Evolutionary conservation across 2,888 invertebrate species (phyloP).

Genomic region (Tethea ocularis): DNA sequence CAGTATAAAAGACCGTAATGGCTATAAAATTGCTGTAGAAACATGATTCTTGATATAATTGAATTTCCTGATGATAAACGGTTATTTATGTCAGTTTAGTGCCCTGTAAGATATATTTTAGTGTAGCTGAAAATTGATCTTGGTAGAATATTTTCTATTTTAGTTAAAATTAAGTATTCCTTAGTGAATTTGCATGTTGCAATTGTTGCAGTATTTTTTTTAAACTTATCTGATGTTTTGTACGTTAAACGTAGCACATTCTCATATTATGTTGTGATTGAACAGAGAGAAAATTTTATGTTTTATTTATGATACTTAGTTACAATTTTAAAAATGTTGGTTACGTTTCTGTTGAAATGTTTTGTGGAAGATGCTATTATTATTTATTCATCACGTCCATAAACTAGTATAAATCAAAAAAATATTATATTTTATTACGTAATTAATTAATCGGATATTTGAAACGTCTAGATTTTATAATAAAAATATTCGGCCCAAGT

Average conservation of each 20-base stretch:
- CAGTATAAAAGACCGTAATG: background rate
- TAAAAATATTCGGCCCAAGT: background rate
- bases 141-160: background rate
- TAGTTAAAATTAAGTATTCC: background rate
- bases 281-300: background rate
- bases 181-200: background rate
- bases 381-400: too few species aligned
- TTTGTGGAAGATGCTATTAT: background rate
- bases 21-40: background rate
- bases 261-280: background rate
- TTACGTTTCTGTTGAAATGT: too few species aligned
- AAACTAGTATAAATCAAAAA: background rate
- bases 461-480: background rate
- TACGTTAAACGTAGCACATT: constrained; percentile 3
- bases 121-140: too few species aligned
- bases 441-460: background rate
- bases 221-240: background rate
- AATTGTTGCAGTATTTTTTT: background rate
- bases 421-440: background rate
- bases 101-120: background rate
- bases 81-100: background rate
- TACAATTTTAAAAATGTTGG: background rate
- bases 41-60: background rate
- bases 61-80: background rate
- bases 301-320: background rate